These are phyloP conservation scores for Gyrodactylus salaris DNA, from an alignment of 1,140 invertebrate species.

Conservation along the genomic window DNA sequence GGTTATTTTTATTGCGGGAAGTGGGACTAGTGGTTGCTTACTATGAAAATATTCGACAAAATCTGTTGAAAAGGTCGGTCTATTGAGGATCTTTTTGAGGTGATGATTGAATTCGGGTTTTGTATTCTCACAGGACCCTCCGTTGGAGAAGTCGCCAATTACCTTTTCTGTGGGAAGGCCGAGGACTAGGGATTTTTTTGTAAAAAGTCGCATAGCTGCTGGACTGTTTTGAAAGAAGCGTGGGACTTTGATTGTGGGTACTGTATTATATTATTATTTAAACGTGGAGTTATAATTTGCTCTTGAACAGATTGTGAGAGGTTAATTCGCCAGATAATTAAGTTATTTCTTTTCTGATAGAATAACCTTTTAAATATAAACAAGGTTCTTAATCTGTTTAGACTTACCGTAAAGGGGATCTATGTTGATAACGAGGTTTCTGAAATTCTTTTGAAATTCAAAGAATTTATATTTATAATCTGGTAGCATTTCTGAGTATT, in stretches of 20 bases:
- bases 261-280: background rate
- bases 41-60: too few relatives aligned
- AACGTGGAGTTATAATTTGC: background rate
- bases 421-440: background rate
- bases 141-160: background rate
- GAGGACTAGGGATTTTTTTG: conserved; percentile 9
- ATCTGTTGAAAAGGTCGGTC: too few relatives aligned
- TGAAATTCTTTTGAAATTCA: background rate
- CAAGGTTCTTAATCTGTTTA: too few relatives aligned
- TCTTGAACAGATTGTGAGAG: background rate
- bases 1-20: too few relatives aligned
- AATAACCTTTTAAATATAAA: too few relatives aligned
- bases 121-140: too few relatives aligned
- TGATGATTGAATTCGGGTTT: too few relatives aligned
- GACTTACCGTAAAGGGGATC: background rate
- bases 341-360: too few relatives aligned
- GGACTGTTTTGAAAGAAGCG: background rate
- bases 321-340: too few relatives aligned
- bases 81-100: too few relatives aligned
- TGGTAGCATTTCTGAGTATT: background rate
- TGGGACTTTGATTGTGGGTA: background rate
- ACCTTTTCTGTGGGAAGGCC: conserved; percentile 17
- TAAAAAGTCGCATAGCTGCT: background rate
- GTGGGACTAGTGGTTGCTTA: too few relatives aligned
- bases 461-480: background rate